A percentile compares a stretch with the other conserved stretches of the same genome.
phyloP scores from a whole-genome alignment of 2,113 vertebrate species.

The Entomyzon cyanotis region DNA sequence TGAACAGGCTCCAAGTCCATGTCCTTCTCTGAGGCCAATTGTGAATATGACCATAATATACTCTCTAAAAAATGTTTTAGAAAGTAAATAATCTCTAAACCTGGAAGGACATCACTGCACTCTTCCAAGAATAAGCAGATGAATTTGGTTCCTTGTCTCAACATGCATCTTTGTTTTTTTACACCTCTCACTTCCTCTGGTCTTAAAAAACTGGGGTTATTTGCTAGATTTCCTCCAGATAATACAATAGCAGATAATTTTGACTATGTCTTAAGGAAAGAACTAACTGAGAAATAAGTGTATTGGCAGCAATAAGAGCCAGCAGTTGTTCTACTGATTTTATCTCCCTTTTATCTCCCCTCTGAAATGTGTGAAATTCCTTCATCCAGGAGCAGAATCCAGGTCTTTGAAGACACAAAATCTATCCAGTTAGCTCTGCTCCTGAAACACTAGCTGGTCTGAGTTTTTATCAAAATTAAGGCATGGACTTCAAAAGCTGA shows the following conservation, averaged over 20 bases:
- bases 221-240: background rate
- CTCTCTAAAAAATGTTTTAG: constrained; percentile 34
- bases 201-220: background rate
- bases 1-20: constrained; percentile 41
- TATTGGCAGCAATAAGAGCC: background rate
- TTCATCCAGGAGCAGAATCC: background rate
- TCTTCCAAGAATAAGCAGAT: constrained; percentile 30
- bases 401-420: background rate
- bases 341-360: background rate
- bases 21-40: constrained; percentile 50
- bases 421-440: background rate
- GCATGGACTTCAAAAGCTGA: background rate
- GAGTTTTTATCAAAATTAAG: background rate
- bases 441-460: background rate
- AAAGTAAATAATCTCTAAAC: constrained; percentile 41
- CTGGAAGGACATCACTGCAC: background rate
- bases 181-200: background rate
- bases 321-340: background rate
- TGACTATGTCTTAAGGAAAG: background rate
- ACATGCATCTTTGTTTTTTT: background rate
- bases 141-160: background rate
- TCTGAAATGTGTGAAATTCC: background rate
- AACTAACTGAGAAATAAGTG: background rate
- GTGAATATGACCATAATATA: constrained; percentile 18
- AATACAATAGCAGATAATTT: background rate